Percentiles rank a stretch among this genome's conserved stretches.
Conservation (phyloP, 2,113 vertebrate genomes). For the Baryphthengus martii region DNA sequence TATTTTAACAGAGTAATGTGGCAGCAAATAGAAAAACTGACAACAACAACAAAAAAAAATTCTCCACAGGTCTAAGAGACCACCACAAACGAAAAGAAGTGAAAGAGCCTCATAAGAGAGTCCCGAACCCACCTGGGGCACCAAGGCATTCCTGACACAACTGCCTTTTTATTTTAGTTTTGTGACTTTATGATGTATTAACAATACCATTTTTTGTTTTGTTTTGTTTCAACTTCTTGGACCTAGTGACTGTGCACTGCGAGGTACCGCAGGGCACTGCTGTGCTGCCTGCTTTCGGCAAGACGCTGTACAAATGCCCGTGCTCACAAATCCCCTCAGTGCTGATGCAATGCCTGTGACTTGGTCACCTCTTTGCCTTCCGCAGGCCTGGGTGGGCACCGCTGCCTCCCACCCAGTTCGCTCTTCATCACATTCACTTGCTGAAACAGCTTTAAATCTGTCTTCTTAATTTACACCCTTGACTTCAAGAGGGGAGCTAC, state of each 20-base stretch:
- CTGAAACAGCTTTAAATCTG: background rate
- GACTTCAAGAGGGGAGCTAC: background rate
- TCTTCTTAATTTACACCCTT: background rate
- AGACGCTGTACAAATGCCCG: background rate
- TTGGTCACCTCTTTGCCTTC: background rate
- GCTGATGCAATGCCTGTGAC: fast-evolving
- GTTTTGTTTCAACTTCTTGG: background rate
- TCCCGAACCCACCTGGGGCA: background rate
- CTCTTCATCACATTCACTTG: background rate
- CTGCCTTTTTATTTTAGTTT: background rate
- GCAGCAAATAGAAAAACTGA: background rate
- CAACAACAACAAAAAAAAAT: background rate
- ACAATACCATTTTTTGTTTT: background rate
- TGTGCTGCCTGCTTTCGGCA: background rate
- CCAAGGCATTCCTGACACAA: background rate
- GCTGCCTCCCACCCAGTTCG: background rate
- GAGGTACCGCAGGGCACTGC: background rate
- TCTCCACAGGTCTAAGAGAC: background rate
- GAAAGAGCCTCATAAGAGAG: background rate
- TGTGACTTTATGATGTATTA: background rate
- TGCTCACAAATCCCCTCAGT: background rate
- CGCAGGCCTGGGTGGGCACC: fast-evolving
- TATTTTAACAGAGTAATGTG: background rate
- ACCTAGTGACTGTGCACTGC: background rate
- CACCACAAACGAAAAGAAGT: background rate